Percentiles rank a stretch among this genome's conserved stretches.
Conservation (phyloP, 2,888 invertebrate species). For the Galerucella pusilla region DNA sequence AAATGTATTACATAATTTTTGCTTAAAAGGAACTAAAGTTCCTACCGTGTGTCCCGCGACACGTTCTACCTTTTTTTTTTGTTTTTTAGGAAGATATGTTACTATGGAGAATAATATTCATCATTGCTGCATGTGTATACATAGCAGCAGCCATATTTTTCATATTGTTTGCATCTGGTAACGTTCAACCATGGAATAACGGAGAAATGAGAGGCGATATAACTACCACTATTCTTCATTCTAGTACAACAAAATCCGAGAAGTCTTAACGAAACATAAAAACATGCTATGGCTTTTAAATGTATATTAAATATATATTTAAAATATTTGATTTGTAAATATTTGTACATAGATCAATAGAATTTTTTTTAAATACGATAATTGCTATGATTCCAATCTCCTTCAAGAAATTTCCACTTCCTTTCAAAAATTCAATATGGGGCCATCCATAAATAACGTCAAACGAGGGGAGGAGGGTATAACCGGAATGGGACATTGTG, state of each 20-base stretch:
- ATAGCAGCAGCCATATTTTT: slow-evolving; percentile 77
- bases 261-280: too few relatives aligned
- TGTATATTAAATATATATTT: not conserved
- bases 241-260: not conserved
- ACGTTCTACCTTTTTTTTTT: not conserved
- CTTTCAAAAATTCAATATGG: too few relatives aligned
- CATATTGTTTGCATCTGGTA: slow-evolving; percentile 74
- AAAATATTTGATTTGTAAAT: not conserved
- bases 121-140: slow-evolving; percentile 77
- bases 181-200: slow-evolving; percentile 67
- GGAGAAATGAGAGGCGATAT: slow-evolving; percentile 3
- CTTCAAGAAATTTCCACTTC: not conserved
- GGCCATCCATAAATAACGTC: too few relatives aligned
- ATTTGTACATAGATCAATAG: not conserved
- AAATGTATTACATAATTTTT: too few relatives aligned
- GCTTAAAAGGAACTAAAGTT: too few relatives aligned
- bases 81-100: slow-evolving; percentile 68
- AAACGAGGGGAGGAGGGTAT: too few relatives aligned
- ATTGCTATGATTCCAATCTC: not conserved
- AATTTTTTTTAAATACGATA: not conserved
- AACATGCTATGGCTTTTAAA: not conserved
- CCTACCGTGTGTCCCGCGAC: too few relatives aligned
- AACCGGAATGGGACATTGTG: too few relatives aligned
- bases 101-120: slow-evolving; percentile 82
- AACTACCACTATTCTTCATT: not conserved